Evolutionary conservation across 1,140 invertebrate species (phyloP).

Genomic region (Thaumetopoea pityocampa): DNA sequence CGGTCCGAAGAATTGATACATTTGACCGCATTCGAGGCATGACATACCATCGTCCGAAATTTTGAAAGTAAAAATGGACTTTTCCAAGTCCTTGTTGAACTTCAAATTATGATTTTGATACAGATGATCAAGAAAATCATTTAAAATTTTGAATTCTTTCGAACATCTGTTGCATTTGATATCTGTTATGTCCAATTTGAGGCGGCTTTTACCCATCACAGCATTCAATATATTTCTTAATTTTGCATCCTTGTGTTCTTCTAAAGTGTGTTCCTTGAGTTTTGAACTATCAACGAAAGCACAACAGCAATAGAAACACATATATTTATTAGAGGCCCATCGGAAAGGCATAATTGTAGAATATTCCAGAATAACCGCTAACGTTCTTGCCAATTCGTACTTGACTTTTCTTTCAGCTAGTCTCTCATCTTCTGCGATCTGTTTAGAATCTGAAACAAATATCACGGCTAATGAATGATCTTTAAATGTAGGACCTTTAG

Average conservation of each 20-base stretch:
- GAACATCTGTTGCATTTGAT: conserved; percentile 23
- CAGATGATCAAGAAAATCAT: conserved; percentile 21
- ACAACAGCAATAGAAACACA: conserved; percentile 52
- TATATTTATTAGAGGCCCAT: conserved; percentile 41
- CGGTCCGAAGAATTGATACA: conserved; percentile 21
- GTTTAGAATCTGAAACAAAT: conserved; percentile 10
- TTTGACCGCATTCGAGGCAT: conserved; percentile 24
- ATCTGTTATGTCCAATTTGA: conserved; percentile 28
- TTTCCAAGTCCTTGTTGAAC: conserved; percentile 13
- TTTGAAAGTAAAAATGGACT: conserved; percentile 18
- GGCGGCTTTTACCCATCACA: conserved; percentile 2
- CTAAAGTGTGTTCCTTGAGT: conserved; percentile 23
- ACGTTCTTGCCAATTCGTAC: conserved; percentile 21
- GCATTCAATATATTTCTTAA: conserved; percentile 13
- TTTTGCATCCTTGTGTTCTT: conserved; percentile 25
- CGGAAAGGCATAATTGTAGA: conserved; percentile 47
- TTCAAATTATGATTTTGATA: conserved; percentile 13
- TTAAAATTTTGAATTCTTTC: conserved; percentile 9
- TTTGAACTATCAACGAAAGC: conserved; percentile 26
- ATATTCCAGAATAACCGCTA: conserved; percentile 31
- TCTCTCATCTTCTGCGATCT: conserved; percentile 9
- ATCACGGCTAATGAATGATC: too few species aligned
- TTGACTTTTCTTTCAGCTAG: conserved; percentile 13
- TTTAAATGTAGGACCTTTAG: too few species aligned
- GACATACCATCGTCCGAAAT: conserved; percentile 19